These are phyloP conservation scores for Sylvia borin DNA, from an alignment of 2,797 vertebrate genomes.

Conservation along the genomic window DNA sequence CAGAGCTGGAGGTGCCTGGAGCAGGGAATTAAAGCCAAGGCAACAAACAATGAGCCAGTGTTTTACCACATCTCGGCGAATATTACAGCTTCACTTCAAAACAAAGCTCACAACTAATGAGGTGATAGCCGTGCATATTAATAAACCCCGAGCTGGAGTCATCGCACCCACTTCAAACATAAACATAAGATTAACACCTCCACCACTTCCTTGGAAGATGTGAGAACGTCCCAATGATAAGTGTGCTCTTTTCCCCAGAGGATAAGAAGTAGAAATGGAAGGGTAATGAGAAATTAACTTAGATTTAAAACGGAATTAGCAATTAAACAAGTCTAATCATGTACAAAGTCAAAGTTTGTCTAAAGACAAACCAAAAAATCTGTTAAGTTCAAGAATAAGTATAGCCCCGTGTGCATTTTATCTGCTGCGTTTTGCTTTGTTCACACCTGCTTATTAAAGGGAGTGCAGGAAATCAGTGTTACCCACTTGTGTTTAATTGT, in stretches of 20 bases:
- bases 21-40: constrained; percentile 41
- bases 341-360: constrained; percentile 66
- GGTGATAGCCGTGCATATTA: constrained; percentile 79
- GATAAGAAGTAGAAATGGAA: constrained; percentile 74
- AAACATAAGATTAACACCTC: constrained; percentile 78
- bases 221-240: constrained; percentile 75
- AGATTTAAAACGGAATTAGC: constrained; percentile 73
- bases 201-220: constrained; percentile 71
- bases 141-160: constrained; percentile 67
- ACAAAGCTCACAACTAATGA: constrained; percentile 76
- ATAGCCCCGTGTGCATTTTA: constrained; percentile 25
- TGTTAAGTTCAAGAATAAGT: constrained; percentile 67
- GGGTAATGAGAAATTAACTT: constrained; percentile 74
- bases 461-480: constrained; percentile 9
- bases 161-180: constrained; percentile 77
- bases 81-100: constrained; percentile 75
- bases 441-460: constrained; percentile 35
- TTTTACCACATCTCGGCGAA: constrained; percentile 65
- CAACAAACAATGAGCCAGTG: constrained; percentile 71
- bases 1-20: not conserved
- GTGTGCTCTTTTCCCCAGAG: constrained; percentile 76
- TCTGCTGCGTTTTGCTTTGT: not conserved
- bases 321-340: constrained; percentile 59
- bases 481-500: constrained; percentile 27
- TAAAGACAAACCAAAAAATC: constrained; percentile 42